Evolutionary conservation across 2,797 vertebrate species (phyloP).

Genomic region (Coregonus suidteri): DNA sequence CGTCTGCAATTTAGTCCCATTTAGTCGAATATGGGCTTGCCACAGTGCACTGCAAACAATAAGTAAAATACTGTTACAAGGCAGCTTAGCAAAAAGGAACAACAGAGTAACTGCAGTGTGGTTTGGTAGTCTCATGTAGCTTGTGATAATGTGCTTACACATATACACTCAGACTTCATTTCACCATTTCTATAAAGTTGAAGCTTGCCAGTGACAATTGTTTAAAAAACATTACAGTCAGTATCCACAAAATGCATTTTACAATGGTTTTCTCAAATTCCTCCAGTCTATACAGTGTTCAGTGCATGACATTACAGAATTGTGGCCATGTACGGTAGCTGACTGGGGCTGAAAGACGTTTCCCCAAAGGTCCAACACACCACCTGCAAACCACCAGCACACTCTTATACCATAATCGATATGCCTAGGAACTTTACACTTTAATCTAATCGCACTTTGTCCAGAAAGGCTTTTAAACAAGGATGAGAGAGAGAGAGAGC

Average conservation of each 20-base stretch:
- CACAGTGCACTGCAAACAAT: slow-evolving; percentile 2
- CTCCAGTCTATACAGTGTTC: not conserved
- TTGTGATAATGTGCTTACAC: not conserved
- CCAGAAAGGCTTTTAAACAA: slow-evolving; percentile 73
- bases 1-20: slow-evolving; percentile 71
- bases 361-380: slow-evolving; percentile 28
- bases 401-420: slow-evolving; percentile 68
- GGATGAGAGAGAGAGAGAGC: slow-evolving; percentile 45
- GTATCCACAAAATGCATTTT: not conserved
- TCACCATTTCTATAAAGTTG: not conserved
- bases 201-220: not conserved
- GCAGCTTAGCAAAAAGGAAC: not conserved
- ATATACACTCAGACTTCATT: not conserved
- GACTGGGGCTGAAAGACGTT: not conserved
- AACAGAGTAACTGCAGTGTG: not conserved
- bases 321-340: not conserved
- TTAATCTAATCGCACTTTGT: slow-evolving; percentile 72
- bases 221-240: not conserved
- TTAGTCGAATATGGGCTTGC: slow-evolving; percentile 51
- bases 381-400: slow-evolving; percentile 52
- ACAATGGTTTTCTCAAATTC: not conserved
- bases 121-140: not conserved
- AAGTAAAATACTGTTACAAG: not conserved
- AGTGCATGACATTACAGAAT: not conserved
- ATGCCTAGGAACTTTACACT: slow-evolving; percentile 67